phyloP scores from a whole-genome alignment of 1,140 invertebrate species.

The Drosophila pseudoobscura region DNA sequence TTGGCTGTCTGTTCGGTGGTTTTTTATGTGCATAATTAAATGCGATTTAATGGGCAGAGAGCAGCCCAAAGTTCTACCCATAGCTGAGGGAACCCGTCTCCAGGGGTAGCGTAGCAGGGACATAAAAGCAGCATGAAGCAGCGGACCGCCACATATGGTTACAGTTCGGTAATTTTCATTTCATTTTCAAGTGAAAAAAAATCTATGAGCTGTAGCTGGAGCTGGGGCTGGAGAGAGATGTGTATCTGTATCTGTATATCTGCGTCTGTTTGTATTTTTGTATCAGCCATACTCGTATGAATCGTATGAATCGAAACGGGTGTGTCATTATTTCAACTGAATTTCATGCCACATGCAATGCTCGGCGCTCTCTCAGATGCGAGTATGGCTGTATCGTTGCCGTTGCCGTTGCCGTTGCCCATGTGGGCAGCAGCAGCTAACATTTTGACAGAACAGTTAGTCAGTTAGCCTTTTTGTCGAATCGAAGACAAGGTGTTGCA shows the following conservation, averaged over 20 bases:
- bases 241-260: slow-evolving; percentile 45
- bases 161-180: slow-evolving; percentile 78
- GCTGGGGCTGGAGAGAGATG: slow-evolving; percentile 45
- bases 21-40: slow-evolving; percentile 62
- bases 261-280: slow-evolving; percentile 29
- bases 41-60: slow-evolving; percentile 42
- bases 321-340: slow-evolving; percentile 80
- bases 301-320: slow-evolving; percentile 63
- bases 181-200: slow-evolving; percentile 65
- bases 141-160: slow-evolving; percentile 65
- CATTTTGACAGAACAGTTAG: slow-evolving; percentile 78
- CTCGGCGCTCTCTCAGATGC: too few species aligned
- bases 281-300: slow-evolving; percentile 21
- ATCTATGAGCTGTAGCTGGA: slow-evolving; percentile 34
- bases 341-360: slow-evolving; percentile 69
- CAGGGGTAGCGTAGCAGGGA: slow-evolving; percentile 43
- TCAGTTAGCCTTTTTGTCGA: slow-evolving; percentile 55
- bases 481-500: slow-evolving; percentile 69
- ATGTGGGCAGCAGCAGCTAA: slow-evolving; percentile 12
- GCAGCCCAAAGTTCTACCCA: slow-evolving; percentile 6
- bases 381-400: too few species aligned
- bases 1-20: slow-evolving; percentile 28
- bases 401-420: too few species aligned
- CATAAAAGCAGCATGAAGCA: slow-evolving; percentile 58
- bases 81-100: slow-evolving; percentile 21